phyloP scores from a whole-genome alignment of 2,113 vertebrate genomes.

The Pan troglodytes region NHGRI_mPanTro3-v2.1_pri NC_072416.2:26902501-26903000 shows the following conservation, averaged over 20 bases:
- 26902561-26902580: not conserved
- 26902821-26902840: not conserved
- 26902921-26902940: not conserved
- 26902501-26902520: not conserved
- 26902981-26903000: not conserved
- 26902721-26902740: not conserved
- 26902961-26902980: not conserved
- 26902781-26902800: not conserved
- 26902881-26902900: not conserved
- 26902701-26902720: not conserved
- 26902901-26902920: not conserved
- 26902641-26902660: not conserved
- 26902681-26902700: not conserved
- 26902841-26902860: not conserved
- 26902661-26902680: not conserved
- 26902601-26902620: not conserved
- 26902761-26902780: not conserved
- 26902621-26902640: not conserved
- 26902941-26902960: not conserved
- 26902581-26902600: not conserved
- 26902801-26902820: not conserved
- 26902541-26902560: not conserved
- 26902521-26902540: not conserved
- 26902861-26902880: not conserved
- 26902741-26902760: not conserved